Evolutionary conservation across 2,797 vertebrate genomes (phyloP), one percentile per base, ranked within the genome.

Genomic region (Sphenopsis melanotis): DNA sequence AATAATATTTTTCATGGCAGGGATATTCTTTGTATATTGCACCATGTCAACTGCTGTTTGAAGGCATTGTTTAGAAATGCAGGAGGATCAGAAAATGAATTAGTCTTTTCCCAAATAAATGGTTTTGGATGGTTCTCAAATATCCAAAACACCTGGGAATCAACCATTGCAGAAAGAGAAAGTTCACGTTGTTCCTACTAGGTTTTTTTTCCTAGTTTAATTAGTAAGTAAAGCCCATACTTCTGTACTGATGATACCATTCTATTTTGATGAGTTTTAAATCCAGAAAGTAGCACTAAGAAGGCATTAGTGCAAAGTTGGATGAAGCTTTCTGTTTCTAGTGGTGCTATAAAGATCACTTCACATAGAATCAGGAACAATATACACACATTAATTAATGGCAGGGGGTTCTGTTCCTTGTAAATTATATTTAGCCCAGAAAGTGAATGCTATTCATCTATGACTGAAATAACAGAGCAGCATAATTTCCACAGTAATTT

Each of bases 401-500:
- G 89, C 94, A 95, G 90, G 91, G 87, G 90, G 87, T 97, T 96
- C 94, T 94, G 52, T 91, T 83, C 91, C 61, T 89, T 97, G 85
- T 95, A 97, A 96, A 96, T 97, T 93, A 93, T 96, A 95, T 96
- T 97, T 97, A 97, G 95, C 96, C 94, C 85, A 97, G 97, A 97
- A 96, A 95, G 92, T 79, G 90, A 96, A 91, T 64, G 81, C 95
- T 94, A 89, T 97, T 96, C 89, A 92, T 96, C 89, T 96, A 90
- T 96, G 94, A 91, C 90, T 76, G 97, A 96, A 96, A 97, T 97
- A 97, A 97, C 97, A 97, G 97, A 96, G 95, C 96, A 93, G 97
- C 95, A 97, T 96, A 95, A 94, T 97, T 92, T 93, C 97, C 97
- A 89, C 95, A 93, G 97, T 98, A 98, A 98, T 98, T 98, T 98